Conservation (phyloP, 1,140 invertebrate species). For the Pogonomyrmex californicus region DNA sequence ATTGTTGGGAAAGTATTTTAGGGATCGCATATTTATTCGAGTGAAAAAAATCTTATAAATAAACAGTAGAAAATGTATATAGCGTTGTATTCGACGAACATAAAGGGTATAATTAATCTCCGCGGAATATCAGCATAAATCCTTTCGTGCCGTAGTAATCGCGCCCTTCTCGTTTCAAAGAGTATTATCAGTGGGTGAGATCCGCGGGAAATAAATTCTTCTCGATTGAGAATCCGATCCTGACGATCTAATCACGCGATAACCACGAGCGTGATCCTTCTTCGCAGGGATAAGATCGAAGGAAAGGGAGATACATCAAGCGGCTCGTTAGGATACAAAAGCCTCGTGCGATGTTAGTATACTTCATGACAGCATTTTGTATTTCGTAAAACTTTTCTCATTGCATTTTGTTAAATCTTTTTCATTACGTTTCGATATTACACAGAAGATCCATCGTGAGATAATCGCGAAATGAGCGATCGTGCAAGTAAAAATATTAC, state of each 20-base stretch:
- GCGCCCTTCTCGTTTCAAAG: constrained; percentile 42
- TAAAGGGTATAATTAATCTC: constrained; percentile 28
- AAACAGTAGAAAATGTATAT: background rate
- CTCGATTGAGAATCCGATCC: constrained; percentile 25
- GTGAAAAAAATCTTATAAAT: background rate
- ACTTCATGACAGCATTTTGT: constrained; percentile 2
- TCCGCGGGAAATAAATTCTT: constrained; percentile 61
- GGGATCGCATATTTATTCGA: background rate
- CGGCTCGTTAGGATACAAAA: constrained; percentile 52
- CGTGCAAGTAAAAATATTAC: background rate
- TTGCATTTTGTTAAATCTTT: background rate
- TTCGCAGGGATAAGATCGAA: constrained; percentile 50
- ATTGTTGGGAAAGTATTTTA: background rate
- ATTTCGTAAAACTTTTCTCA: constrained; percentile 8
- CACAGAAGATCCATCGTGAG: background rate
- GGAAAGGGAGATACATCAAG: constrained; percentile 39
- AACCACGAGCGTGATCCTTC: constrained; percentile 59
- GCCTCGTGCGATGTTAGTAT: constrained; percentile 23
- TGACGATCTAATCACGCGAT: constrained; percentile 57
- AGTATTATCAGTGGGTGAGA: constrained; percentile 5
- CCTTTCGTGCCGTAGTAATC: constrained; percentile 21
- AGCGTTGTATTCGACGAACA: background rate
- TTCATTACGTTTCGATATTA: background rate
- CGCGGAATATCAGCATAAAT: constrained; percentile 34
- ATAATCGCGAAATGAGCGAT: background rate